Evolutionary conservation across 1,140 invertebrate genomes (phyloP), one percentile per base, ranked within the genome.

Genomic region (Octopus sinensis): DNA sequence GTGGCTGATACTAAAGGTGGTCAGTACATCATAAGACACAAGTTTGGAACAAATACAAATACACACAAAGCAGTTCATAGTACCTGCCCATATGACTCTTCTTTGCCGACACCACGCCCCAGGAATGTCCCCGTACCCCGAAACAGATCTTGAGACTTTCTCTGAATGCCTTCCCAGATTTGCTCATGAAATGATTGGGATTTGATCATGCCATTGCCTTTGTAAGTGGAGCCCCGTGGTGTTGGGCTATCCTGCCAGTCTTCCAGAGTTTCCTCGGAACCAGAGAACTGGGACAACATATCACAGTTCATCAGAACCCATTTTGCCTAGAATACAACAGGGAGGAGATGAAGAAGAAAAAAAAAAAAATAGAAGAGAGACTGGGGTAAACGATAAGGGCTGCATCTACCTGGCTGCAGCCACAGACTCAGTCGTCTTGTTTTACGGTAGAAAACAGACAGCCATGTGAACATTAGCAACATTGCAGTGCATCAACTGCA

Each of bases 91-190:
- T 83, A 79, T 73, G 86, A 83, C 53, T 88, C 88, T 78, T 89
- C 88, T 86, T 88, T 87, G 84, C 85, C 85, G 80, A 85, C 79
- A 82, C 85, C 86, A 54, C 87, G 85, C 77, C 88, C 86, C 54
- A 87, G 85, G 53, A 88, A 84, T 81, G 86, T 86, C 82, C 86
- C 86, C 51, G 86, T 86, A 53, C 88, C 88, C 52, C 87, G 84
- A 76, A 88, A 85, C 81, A 89, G 86, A 82, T 89, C 88, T 82
- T 87, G 86, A 4, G 88, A 89, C 84, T 88, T 88, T 78, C 86
- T 84, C 79, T 88, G 86, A 81, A 89, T 87, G 17, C 88, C 88
- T 83, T 88, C 88, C 88, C 88, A 89, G 80, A 84, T 78, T 82
- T 87, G 86, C 75, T 88, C 87, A 81, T 88, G 86, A 52, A 86